phyloP scores from a whole-genome alignment of 2,113 vertebrate genomes.

The Camelus bactrianus region DNA sequence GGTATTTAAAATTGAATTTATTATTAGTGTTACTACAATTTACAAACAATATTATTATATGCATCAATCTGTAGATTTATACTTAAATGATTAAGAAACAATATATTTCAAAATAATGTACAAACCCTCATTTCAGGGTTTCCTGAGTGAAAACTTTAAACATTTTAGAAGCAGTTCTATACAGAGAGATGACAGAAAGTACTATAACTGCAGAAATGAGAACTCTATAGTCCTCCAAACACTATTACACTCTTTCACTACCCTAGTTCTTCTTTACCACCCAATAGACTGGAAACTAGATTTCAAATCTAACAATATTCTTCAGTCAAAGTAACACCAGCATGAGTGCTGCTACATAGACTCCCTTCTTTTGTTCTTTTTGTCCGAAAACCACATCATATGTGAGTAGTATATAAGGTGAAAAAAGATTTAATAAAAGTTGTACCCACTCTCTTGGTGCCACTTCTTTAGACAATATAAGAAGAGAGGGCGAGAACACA shows the following conservation, averaged over 20 bases:
- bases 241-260: not conserved
- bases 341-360: not conserved
- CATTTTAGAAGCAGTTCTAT: not conserved
- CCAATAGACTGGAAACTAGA: not conserved
- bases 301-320: not conserved
- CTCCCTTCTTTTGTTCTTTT: not conserved
- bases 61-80: not conserved
- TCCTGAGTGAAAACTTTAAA: conserved; percentile 15
- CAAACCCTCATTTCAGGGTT: not conserved
- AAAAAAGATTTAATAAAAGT: conserved; percentile 7
- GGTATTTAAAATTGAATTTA: conserved; percentile 4
- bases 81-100: not conserved
- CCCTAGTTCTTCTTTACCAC: not conserved
- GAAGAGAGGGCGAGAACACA: not conserved
- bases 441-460: not conserved
- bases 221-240: not conserved
- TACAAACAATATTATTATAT: not conserved
- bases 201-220: not conserved
- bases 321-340: conserved; percentile 16
- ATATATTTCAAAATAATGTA: not conserved
- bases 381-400: not conserved
- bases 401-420: not conserved
- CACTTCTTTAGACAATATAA: not conserved
- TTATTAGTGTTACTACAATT: not conserved
- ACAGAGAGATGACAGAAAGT: not conserved